Evolutionary conservation across 2,113 vertebrate genomes (phyloP).

Genomic region (Shinisaurus crocodilurus): DNA sequence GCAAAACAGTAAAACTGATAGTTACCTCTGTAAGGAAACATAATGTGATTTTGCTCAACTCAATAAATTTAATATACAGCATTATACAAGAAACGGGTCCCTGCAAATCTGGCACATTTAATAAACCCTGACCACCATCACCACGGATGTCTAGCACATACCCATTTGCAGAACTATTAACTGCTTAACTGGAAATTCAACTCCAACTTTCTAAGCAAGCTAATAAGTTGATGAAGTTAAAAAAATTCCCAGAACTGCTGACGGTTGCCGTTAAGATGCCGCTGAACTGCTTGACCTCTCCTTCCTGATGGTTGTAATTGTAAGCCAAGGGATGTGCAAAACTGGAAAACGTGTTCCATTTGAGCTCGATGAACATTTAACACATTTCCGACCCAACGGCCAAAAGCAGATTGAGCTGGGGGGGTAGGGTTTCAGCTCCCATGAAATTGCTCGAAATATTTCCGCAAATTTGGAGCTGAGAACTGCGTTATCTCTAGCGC

Average conservation of each 20-base stretch:
- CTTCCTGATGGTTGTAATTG: slow-evolving; percentile 13
- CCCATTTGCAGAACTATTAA: slow-evolving; percentile 10
- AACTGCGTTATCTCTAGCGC: too few relatives aligned
- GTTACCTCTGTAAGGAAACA: slow-evolving; percentile 48
- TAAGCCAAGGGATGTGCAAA: too few relatives aligned
- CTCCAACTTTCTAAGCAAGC: slow-evolving; percentile 2
- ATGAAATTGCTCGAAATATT: too few relatives aligned
- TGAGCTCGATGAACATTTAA: too few relatives aligned
- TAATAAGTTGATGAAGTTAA: slow-evolving; percentile 37
- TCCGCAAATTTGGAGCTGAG: too few relatives aligned
- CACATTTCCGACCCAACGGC: too few relatives aligned
- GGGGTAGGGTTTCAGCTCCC: too few relatives aligned
- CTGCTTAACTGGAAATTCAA: slow-evolving; percentile 39
- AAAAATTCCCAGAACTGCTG: slow-evolving; percentile 19
- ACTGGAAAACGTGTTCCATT: too few relatives aligned
- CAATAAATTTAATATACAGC: slow-evolving; percentile 58
- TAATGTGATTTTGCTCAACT: slow-evolving; percentile 40
- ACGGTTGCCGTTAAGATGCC: slow-evolving; percentile 6
- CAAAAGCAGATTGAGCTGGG: too few relatives aligned
- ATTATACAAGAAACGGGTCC: slow-evolving; percentile 29
- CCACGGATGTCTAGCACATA: not conserved
- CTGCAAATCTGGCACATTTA: slow-evolving; percentile 48
- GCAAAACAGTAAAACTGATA: slow-evolving; percentile 63
- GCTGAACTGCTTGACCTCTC: slow-evolving; percentile 16
- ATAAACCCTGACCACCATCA: not conserved